Conservation (phyloP, 2,797 vertebrate genomes). For the Zalophus californianus region DNA sequence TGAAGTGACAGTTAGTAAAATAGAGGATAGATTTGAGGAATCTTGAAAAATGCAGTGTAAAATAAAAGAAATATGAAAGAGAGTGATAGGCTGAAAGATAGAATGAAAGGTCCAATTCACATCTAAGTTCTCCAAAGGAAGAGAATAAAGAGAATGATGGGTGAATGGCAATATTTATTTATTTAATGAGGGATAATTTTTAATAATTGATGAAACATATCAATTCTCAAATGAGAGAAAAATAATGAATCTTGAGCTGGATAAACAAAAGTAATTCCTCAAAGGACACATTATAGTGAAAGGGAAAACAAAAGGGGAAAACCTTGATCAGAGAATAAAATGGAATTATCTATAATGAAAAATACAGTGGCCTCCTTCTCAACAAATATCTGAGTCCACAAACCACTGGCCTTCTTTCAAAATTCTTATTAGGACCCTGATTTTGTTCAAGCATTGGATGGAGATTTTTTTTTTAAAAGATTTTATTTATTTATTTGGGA, state of each 20-base stretch:
- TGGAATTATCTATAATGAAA: neutral
- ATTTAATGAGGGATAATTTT: neutral
- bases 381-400: neutral
- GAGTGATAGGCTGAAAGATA: neutral
- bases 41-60: neutral
- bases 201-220: neutral
- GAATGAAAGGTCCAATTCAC: neutral
- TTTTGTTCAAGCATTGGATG: neutral
- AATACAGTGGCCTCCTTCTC: neutral
- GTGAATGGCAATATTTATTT: neutral
- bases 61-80: neutral
- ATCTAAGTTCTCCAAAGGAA: neutral
- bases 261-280: constrained; percentile 2
- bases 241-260: neutral
- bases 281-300: neutral
- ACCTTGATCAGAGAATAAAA: neutral
- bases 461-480: neutral
- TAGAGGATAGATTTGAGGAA: neutral
- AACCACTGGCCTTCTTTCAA: neutral
- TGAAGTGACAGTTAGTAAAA: neutral
- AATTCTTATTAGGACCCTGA: neutral
- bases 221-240: neutral
- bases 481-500: no score
- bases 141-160: neutral
- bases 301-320: neutral